These are phyloP conservation scores for Rugalucina vietnamica DNA, from an alignment of 2,888 invertebrate genomes.

Conservation along the genomic window DNA sequence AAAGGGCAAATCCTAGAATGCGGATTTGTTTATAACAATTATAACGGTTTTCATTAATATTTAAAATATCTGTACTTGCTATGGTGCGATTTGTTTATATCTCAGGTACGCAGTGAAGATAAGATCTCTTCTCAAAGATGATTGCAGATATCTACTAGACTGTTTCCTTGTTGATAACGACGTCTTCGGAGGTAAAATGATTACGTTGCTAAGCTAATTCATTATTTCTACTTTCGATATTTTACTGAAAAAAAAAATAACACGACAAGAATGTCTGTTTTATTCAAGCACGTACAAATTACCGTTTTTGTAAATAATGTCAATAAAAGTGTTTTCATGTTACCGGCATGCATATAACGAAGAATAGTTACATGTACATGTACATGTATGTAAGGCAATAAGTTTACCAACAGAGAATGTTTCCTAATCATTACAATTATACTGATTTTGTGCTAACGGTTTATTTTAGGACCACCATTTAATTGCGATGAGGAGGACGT, in stretches of 20 bases:
- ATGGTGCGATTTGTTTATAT: neutral
- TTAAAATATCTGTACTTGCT: neutral
- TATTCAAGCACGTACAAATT: too few species aligned
- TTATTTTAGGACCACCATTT: slow-evolving; percentile 66
- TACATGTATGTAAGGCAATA: too few species aligned
- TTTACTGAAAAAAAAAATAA: too few species aligned
- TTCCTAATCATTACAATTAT: too few species aligned
- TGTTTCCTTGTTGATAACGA: slow-evolving; percentile 64
- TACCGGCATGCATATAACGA: neutral
- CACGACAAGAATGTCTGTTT: too few species aligned
- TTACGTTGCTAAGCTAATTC: neutral
- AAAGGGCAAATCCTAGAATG: neutral
- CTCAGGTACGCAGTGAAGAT: slow-evolving; percentile 62
- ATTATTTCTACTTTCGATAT: neutral
- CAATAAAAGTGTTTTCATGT: neutral
- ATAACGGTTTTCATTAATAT: neutral
- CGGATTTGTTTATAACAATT: neutral
- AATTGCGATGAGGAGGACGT: slow-evolving; percentile 62
- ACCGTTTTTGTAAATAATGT: neutral
- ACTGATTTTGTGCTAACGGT: too few species aligned
- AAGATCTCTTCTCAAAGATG: slow-evolving; percentile 52
- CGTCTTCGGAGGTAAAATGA: slow-evolving; percentile 59
- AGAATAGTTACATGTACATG: neutral
- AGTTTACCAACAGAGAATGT: too few species aligned
- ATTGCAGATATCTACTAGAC: slow-evolving; percentile 64